A percentile compares a stretch with the other conserved stretches of the same genome.
Conservation (phyloP, 1,140 invertebrate species). For the Zaprionus nigranus region DNA sequence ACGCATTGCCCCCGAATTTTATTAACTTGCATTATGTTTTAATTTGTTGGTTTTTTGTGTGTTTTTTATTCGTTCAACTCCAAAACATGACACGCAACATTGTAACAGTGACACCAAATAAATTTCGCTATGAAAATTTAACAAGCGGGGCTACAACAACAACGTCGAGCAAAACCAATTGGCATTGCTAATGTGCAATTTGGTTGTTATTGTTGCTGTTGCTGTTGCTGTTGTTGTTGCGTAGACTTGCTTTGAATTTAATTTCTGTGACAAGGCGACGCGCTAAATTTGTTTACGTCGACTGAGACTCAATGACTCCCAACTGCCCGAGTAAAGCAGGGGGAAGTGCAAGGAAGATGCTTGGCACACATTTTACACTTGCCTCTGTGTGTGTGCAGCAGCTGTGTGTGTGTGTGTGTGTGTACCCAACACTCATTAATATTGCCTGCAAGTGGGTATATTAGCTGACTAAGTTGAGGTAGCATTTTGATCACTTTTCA, state of each 20-base stretch:
- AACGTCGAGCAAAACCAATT: constrained; percentile 31
- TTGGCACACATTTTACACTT: constrained; percentile 60
- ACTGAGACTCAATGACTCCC: constrained; percentile 62
- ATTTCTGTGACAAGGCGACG: constrained; percentile 73
- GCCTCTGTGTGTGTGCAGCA: constrained; percentile 5
- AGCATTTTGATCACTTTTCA: background rate
- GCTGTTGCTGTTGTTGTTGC: constrained; percentile 42
- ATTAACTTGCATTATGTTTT: constrained; percentile 22
- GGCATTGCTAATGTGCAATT: constrained; percentile 45
- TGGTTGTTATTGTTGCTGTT: constrained; percentile 47
- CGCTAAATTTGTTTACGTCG: constrained; percentile 71
- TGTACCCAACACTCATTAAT: background rate
- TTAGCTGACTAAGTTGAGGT: background rate
- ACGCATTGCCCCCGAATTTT: constrained; percentile 46
- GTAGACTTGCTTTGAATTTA: constrained; percentile 57
- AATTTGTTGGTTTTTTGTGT: constrained; percentile 6
- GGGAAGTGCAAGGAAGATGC: constrained; percentile 24
- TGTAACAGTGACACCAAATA: constrained; percentile 72
- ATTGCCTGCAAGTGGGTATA: background rate
- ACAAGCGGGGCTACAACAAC: constrained; percentile 30
- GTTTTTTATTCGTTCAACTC: constrained; percentile 22
- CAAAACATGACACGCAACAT: constrained; percentile 64
- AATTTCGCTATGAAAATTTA: constrained; percentile 54
- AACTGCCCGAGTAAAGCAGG: constrained; percentile 23
- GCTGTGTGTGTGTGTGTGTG: constrained; percentile 10